phyloP scores from a whole-genome alignment of 1,140 invertebrate genomes.

The Oryctes rhinoceros region DNA sequence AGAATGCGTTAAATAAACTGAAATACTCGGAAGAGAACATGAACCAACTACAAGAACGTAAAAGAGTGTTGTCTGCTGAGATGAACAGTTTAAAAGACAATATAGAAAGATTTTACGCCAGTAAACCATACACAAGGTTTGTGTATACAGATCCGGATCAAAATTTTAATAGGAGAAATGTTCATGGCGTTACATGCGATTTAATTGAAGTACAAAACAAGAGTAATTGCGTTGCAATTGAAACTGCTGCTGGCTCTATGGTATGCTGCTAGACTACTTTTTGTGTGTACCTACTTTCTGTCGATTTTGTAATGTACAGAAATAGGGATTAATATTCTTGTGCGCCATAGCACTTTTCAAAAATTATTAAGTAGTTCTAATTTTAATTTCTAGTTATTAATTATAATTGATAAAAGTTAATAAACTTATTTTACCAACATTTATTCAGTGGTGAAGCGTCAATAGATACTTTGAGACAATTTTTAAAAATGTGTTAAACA shows the following conservation, averaged over 20 bases:
- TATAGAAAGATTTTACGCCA: conserved; percentile 70
- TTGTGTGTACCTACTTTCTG: too few species aligned
- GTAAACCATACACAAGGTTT: conserved; percentile 76
- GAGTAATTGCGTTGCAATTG: conserved; percentile 80
- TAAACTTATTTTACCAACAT: background rate
- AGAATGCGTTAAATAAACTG: conserved; percentile 65
- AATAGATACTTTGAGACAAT: too few species aligned
- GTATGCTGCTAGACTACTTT: conserved; percentile 63
- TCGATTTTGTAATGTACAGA: too few species aligned
- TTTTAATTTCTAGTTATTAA: too few species aligned
- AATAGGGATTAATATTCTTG: too few species aligned
- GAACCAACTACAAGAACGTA: conserved; percentile 67
- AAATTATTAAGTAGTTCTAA: background rate
- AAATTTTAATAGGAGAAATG: conserved; percentile 79
- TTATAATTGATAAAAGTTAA: background rate
- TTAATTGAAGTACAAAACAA: conserved; percentile 80
- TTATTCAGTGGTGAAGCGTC: too few species aligned
- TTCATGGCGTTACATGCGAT: conserved; percentile 78
- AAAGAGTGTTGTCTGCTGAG: conserved; percentile 64
- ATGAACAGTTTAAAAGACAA: conserved; percentile 66
- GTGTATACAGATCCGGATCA: conserved; percentile 78
- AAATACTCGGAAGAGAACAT: conserved; percentile 75
- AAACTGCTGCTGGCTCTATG: conserved; percentile 85
- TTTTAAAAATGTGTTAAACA: too few species aligned
- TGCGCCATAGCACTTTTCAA: background rate